Evolutionary conservation across 2,113 vertebrate species (phyloP).

Genomic region (Syngnathus floridae): DNA sequence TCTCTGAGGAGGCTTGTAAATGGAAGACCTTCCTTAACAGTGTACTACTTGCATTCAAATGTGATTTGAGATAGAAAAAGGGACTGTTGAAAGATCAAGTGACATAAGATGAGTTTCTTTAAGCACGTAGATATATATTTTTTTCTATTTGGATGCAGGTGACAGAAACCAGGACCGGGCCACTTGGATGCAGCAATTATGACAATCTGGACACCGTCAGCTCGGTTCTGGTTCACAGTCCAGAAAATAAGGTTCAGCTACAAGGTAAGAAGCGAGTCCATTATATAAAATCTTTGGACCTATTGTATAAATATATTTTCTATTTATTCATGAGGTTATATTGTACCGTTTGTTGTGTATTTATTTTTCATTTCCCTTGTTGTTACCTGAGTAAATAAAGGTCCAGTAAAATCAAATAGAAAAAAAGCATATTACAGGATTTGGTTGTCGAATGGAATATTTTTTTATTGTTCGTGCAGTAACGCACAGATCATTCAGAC

Average conservation of each 20-base stretch:
- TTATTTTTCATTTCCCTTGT: too few relatives aligned
- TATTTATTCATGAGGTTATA: too few relatives aligned
- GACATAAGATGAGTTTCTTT: neutral
- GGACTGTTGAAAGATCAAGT: too few relatives aligned
- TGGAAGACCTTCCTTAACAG: slow-evolving; percentile 29
- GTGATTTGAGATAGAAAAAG: slow-evolving; percentile 18
- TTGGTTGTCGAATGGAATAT: neutral
- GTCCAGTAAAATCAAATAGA: too few relatives aligned
- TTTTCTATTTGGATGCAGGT: slow-evolving; percentile 68
- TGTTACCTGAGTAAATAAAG: too few relatives aligned
- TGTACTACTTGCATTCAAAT: slow-evolving; percentile 25
- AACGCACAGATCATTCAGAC: neutral
- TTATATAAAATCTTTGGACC: neutral
- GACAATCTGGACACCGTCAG: slow-evolving; percentile 98
- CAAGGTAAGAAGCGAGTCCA: slow-evolving; percentile 67
- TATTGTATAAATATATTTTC: neutral
- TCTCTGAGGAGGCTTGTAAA: slow-evolving; percentile 30
- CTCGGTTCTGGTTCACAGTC: slow-evolving; percentile 95
- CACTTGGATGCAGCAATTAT: slow-evolving; percentile 97
- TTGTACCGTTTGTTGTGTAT: too few relatives aligned
- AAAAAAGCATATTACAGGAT: neutral
- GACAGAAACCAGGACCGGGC: slow-evolving; percentile 92
- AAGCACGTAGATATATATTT: neutral
- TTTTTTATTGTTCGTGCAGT: neutral
- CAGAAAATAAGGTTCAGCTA: slow-evolving; percentile 94